Percentiles rank a stretch among this genome's conserved stretches.
phyloP scores from a whole-genome alignment of 2,797 vertebrate genomes.

The Gallinago nigripennis region DNA sequence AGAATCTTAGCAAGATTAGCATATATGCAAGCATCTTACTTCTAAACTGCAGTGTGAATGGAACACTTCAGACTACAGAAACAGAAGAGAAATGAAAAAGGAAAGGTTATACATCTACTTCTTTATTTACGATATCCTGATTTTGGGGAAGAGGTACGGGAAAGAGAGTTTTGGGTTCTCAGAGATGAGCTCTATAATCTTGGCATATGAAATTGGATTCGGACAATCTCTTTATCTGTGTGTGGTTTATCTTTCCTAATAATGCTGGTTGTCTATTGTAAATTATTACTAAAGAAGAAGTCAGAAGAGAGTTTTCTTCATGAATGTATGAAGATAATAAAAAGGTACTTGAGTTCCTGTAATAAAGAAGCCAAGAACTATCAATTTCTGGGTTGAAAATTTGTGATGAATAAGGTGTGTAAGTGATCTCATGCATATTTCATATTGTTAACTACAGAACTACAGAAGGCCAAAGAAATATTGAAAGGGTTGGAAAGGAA shows the following conservation, averaged over 20 bases:
- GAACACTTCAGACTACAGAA: background rate
- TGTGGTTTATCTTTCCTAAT: background rate
- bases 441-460: background rate
- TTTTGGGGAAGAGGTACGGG: background rate
- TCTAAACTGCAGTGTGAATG: background rate
- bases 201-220: background rate
- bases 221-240: accelerated
- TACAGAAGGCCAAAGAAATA: background rate
- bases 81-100: background rate
- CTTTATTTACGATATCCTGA: background rate
- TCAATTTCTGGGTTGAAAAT: background rate
- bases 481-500: background rate
- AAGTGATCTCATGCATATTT: background rate
- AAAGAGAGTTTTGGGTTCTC: background rate
- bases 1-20: background rate
- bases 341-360: background rate
- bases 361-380: background rate
- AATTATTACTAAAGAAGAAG: background rate
- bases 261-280: background rate
- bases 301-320: background rate
- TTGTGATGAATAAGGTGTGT: background rate
- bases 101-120: background rate
- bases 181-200: background rate
- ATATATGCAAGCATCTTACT: background rate
- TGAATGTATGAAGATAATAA: background rate